Evolutionary conservation across 2,113 vertebrate genomes (phyloP).

Genomic region (Spilogale gracilis): DNA sequence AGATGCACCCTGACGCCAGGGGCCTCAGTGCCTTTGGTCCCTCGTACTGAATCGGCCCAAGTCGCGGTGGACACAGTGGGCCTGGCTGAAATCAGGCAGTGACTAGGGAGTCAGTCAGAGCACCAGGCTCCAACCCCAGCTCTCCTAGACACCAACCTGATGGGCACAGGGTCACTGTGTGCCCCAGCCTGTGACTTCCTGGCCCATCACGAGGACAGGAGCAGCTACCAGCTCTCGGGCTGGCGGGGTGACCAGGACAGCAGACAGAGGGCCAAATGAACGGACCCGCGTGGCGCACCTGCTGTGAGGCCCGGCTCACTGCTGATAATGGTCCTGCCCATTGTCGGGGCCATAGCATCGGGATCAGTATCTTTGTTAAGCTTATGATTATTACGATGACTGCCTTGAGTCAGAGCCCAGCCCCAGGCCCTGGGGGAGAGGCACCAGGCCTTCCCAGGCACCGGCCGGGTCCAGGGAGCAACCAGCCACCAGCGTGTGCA

Average conservation of each 20-base stretch:
- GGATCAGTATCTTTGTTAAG: rapidly evolving
- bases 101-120: neutral
- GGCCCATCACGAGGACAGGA: no score
- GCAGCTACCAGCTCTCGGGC: rapidly evolving
- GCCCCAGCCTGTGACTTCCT: no score
- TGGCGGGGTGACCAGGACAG: neutral
- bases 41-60: neutral
- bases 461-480: neutral
- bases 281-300: rapidly evolving
- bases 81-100: rapidly evolving
- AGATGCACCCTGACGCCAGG: neutral
- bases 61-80: rapidly evolving
- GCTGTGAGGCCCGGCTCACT: neutral
- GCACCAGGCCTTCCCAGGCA: neutral
- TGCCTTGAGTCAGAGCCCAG: neutral
- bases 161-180: rapidly evolving
- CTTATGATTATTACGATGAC: neutral
- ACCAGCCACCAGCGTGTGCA: no score
- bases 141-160: rapidly evolving
- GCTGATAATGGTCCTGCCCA: rapidly evolving
- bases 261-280: neutral
- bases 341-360: rapidly evolving
- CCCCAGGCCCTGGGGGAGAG: neutral
- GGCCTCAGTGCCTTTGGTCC: rapidly evolving
- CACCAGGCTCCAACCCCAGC: neutral